phyloP scores from a whole-genome alignment of 1,140 invertebrate genomes.

The Heliconius congener region DNA sequence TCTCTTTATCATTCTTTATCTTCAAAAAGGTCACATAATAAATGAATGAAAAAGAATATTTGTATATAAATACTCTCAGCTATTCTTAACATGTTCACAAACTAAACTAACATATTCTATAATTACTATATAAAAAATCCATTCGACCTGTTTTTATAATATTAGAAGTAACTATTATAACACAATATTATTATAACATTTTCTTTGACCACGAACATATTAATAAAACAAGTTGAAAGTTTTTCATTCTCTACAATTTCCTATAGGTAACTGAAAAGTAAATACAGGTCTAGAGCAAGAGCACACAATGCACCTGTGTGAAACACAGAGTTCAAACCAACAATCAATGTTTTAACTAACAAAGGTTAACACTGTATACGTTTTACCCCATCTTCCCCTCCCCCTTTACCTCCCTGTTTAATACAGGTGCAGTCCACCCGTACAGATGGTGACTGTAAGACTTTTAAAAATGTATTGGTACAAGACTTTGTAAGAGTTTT shows the following conservation, averaged over 20 bases:
- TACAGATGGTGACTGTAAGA: not conserved
- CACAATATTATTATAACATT: no score
- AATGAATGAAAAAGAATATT: no score
- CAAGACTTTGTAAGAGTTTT: not conserved
- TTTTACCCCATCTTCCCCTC: not conserved
- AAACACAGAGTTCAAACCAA: not conserved
- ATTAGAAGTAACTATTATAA: no score
- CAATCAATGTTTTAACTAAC: slow-evolving; percentile 22
- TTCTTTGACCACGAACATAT: not conserved
- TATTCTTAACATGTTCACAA: no score
- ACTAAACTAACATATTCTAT: no score
- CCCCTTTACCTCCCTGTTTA: not conserved
- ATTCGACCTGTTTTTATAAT: no score
- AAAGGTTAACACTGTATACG: slow-evolving; percentile 15
- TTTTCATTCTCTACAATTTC: not conserved
- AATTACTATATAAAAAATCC: no score
- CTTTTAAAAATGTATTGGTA: slow-evolving; percentile 10
- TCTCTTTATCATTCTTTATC: no score
- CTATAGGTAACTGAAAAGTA: not conserved
- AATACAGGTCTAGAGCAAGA: not conserved
- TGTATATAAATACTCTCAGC: no score
- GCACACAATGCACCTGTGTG: not conserved
- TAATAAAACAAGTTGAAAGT: not conserved
- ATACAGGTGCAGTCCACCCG: not conserved
- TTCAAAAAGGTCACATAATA: no score